Conservation (phyloP, 2,888 invertebrate genomes). For the Macropis europaea region DNA sequence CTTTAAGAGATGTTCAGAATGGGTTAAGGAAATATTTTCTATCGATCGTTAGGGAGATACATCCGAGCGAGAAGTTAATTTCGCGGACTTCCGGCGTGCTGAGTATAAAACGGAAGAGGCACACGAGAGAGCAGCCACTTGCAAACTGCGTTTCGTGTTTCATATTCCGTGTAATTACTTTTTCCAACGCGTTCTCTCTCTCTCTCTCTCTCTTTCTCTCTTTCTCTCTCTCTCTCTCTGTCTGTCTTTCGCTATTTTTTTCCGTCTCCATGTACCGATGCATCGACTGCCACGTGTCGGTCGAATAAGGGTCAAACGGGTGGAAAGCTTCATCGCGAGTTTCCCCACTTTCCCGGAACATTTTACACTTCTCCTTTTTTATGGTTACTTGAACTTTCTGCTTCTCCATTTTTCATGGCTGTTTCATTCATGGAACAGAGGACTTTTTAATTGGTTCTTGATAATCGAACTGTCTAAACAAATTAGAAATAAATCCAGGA, state of each 20-base stretch:
- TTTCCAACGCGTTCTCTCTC: slow-evolving; percentile 25
- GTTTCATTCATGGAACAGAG: too few relatives aligned
- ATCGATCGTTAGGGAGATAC: not conserved
- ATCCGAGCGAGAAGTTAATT: slow-evolving; percentile 31
- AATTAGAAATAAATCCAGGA: too few relatives aligned
- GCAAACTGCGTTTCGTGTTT: slow-evolving; percentile 29
- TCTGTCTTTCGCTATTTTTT: too few relatives aligned
- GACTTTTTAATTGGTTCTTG: too few relatives aligned
- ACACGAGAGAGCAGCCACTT: not conserved
- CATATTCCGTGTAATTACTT: slow-evolving; percentile 62
- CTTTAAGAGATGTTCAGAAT: not conserved
- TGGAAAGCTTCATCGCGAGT: slow-evolving; percentile 5
- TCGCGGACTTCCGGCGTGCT: slow-evolving; percentile 21
- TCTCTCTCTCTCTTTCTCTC: slow-evolving; percentile 1
- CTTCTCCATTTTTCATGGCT: too few relatives aligned
- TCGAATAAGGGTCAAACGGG: not conserved
- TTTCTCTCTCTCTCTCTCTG: not conserved
- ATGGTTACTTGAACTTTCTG: too few relatives aligned
- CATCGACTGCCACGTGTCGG: slow-evolving; percentile 11
- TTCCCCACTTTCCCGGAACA: too few relatives aligned
- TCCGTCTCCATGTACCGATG: not conserved
- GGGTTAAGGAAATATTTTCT: not conserved
- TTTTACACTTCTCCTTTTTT: too few relatives aligned
- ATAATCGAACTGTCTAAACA: too few relatives aligned
- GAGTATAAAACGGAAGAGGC: not conserved